Conservation (phyloP, 2,113 vertebrate species). For the Physeter macrocephalus region DNA sequence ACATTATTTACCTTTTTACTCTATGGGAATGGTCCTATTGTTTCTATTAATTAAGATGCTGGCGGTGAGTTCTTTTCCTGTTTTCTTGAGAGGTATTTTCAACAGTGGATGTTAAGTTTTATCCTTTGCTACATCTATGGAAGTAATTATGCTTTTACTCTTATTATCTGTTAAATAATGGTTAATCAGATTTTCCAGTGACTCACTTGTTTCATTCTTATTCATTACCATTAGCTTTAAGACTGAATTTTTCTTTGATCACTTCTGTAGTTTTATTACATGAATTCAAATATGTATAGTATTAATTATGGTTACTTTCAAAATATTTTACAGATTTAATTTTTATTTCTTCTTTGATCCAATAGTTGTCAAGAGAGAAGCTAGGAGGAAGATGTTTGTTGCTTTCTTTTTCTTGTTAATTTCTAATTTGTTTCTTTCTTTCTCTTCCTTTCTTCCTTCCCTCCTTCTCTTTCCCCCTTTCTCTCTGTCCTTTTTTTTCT, state of each 20-base stretch:
- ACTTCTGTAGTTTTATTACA: not conserved
- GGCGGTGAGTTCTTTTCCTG: not conserved
- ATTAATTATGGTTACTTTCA: not conserved
- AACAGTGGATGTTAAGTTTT: not conserved
- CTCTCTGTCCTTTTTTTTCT: too few species aligned
- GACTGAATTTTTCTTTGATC: not conserved
- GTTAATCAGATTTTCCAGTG: not conserved
- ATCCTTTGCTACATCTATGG: not conserved
- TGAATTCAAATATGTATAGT: not conserved
- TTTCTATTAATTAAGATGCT: not conserved
- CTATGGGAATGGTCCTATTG: not conserved
- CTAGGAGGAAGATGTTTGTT: not conserved
- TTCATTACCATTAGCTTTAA: not conserved
- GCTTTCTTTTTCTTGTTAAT: not conserved
- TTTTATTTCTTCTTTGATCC: not conserved
- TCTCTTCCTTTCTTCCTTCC: not conserved
- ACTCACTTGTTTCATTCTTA: not conserved
- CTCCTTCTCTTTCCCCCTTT: not conserved
- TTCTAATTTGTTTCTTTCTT: not conserved
- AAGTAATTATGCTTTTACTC: not conserved
- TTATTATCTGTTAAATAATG: not conserved
- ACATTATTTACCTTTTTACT: not conserved
- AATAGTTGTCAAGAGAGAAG: not conserved
- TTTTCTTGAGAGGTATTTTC: not conserved
- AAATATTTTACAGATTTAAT: not conserved